Percentiles rank a stretch among this genome's conserved stretches.
These are phyloP conservation scores for Gallinago stenura DNA, from an alignment of 2,797 vertebrate genomes.

Conservation along the genomic window DNA sequence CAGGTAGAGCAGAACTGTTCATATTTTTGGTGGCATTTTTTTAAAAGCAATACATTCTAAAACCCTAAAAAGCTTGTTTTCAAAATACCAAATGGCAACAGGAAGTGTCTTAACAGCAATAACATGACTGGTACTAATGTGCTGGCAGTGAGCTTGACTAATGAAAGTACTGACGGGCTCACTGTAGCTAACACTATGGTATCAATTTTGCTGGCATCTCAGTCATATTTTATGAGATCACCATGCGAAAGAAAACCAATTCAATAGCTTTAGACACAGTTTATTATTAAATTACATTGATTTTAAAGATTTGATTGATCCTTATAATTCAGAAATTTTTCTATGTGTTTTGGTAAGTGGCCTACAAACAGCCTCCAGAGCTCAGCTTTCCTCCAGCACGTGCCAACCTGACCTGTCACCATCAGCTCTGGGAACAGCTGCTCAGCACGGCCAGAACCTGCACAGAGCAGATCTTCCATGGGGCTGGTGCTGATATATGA, in stretches of 20 bases:
- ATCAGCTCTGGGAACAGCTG: accelerated
- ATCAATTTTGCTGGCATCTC: background rate
- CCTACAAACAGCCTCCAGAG: background rate
- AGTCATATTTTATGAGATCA: background rate
- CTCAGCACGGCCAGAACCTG: background rate
- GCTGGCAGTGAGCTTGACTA: background rate
- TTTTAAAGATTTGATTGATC: background rate
- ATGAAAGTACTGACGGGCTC: background rate
- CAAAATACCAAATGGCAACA: background rate
- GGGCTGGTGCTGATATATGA: accelerated
- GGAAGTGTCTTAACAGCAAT: background rate
- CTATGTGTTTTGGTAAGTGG: background rate
- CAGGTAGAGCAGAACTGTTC: background rate
- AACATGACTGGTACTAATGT: background rate
- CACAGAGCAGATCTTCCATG: background rate
- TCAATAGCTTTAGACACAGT: background rate
- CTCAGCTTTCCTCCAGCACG: background rate
- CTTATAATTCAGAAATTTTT: background rate
- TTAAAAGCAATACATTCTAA: background rate
- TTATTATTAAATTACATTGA: background rate
- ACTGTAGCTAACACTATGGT: background rate
- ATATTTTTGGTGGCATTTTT: background rate
- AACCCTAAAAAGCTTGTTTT: background rate
- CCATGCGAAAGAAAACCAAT: background rate
- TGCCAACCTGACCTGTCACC: background rate